Percentiles rank a stretch among this genome's conserved stretches.
phyloP scores from a whole-genome alignment of 2,797 vertebrate genomes.

The Lates japonicus region DNA sequence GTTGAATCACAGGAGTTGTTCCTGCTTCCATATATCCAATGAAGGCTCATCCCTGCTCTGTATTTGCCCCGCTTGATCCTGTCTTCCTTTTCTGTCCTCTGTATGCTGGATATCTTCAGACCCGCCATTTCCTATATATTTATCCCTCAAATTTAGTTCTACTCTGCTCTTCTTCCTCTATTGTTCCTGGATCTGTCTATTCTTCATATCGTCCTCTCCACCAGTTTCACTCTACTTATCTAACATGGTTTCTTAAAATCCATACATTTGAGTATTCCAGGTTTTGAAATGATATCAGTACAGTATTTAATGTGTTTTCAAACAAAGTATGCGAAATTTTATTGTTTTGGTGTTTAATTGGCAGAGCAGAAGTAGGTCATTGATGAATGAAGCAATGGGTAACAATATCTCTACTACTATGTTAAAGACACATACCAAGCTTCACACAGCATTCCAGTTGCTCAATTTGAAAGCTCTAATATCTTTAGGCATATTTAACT shows the following conservation, averaged over 20 bases:
- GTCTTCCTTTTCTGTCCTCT: conserved; percentile 27
- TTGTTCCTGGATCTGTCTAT: not conserved
- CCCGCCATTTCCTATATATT: conserved; percentile 6
- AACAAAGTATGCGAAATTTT: not conserved
- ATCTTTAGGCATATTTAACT: conserved; percentile 30
- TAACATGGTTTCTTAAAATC: not conserved
- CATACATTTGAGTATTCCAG: too few relatives aligned
- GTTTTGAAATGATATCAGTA: not conserved
- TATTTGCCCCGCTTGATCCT: conserved; percentile 22
- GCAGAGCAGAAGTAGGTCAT: conserved; percentile 40
- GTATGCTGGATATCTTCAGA: conserved; percentile 20
- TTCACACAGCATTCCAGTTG: not conserved
- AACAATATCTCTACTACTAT: conserved; percentile 12
- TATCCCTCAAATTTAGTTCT: conserved; percentile 4
- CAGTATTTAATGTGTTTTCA: not conserved
- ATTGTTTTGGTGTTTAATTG: not conserved
- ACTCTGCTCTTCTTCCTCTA: not conserved
- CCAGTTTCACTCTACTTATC: not conserved
- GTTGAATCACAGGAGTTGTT: conserved; percentile 38
- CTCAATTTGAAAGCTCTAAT: not conserved
- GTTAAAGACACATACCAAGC: conserved; percentile 16
- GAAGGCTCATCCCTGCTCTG: conserved; percentile 53
- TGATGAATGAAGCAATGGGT: conserved; percentile 35
- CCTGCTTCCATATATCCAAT: conserved; percentile 34
- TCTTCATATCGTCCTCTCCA: not conserved